Evolutionary conservation across 2,888 invertebrate genomes (phyloP), one percentile per base, ranked within the genome.

Genomic region (Ichneumon xanthorius): DNA sequence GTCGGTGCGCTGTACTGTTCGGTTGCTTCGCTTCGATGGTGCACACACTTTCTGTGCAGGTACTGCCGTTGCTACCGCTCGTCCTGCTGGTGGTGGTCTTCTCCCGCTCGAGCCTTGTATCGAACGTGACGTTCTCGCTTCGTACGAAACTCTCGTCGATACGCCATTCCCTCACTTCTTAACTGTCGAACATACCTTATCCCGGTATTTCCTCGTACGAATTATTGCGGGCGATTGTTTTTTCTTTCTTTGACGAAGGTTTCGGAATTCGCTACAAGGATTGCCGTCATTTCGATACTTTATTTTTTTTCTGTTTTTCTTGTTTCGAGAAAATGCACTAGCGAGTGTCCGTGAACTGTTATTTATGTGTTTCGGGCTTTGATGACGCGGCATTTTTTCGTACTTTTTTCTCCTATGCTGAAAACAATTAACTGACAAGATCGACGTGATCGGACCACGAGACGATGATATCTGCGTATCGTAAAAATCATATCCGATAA

Each of bases 401-500:
- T 14, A 22, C 61, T 33, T 16, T 3, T 33, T 61, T 33, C 33
- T 4, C 61, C 45, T 0, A 45, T 4, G 45, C 45, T 45, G 61
- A 26, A 33, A 33, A 33, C 26, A 40, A 16, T 58, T 22, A 40
- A 45, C 30, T 48, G 26, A 75, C n/a, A 37, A 30, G 40, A 22
- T 73, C 40, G 9, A 73, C 14, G 63, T 11, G 9, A 63, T 30
- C 11, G 26, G 30, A 63, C 9, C 33, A 9, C 14, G 33, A 30
- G 40, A 72, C 26, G 70, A 77, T 63, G 14, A 61, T 65, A 71
- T 19, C 53, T 53, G 48, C 61, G 4, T 48, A 79, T 53, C 22
- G 48, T 83, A 65, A 70, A 53, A 80, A 75, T 83, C 63, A 80
- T 75, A 45, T 70, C 70, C 45, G 63, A 80, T 75, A 79, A 83